Conservation (phyloP, 2,888 invertebrate genomes). For the Physocephala rufipes region DNA sequence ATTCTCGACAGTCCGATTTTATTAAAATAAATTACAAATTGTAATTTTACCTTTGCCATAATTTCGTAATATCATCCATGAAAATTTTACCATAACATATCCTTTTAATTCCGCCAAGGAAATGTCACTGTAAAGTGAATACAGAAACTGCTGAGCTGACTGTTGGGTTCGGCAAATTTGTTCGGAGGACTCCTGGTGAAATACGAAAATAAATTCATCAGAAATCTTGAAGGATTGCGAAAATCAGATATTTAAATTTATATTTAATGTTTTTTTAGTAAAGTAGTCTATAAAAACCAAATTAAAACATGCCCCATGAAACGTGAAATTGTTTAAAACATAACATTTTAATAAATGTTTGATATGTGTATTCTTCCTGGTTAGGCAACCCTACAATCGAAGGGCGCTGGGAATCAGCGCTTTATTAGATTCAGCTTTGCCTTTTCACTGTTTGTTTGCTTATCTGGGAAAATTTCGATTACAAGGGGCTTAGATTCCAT, state of each 20-base stretch:
- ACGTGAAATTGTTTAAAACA: too few species aligned
- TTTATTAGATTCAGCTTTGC: too few species aligned
- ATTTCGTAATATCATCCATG: slow-evolving; percentile 82
- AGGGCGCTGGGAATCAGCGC: too few species aligned
- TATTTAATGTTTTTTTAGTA: neutral
- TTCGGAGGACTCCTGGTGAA: slow-evolving; percentile 73
- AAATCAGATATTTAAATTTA: neutral
- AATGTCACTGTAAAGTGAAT: slow-evolving; percentile 82
- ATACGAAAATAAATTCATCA: slow-evolving; percentile 60
- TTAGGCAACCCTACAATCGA: too few species aligned
- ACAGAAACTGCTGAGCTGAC: slow-evolving; percentile 84
- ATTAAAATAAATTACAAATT: too few species aligned
- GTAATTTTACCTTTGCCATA: slow-evolving; percentile 79
- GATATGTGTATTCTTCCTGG: too few species aligned
- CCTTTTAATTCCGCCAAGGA: slow-evolving; percentile 87
- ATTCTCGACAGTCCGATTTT: too few species aligned
- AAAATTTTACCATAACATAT: slow-evolving; percentile 89
- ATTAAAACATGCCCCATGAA: too few species aligned
- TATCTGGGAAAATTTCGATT: too few species aligned
- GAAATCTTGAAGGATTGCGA: neutral
- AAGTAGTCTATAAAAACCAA: neutral
- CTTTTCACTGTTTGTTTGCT: too few species aligned
- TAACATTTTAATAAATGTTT: too few species aligned
- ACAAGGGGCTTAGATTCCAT: too few species aligned
- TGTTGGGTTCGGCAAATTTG: slow-evolving; percentile 78